A percentile compares a stretch with the other conserved stretches of the same genome.
These are phyloP conservation scores for Hassar affinis DNA, from an alignment of 2,113 vertebrate genomes.

Conservation along the genomic window DNA sequence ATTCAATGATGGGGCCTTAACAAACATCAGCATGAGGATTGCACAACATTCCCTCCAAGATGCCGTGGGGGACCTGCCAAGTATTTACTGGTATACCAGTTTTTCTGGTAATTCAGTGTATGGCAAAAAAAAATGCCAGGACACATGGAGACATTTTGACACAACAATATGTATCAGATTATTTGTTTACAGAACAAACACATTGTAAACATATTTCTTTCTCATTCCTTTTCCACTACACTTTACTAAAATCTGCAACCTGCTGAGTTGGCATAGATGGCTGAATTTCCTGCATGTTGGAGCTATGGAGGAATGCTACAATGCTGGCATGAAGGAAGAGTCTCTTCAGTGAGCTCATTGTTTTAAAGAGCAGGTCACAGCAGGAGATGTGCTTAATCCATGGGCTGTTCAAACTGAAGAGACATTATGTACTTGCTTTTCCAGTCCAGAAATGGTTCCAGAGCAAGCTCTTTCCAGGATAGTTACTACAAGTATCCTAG, in stretches of 20 bases:
- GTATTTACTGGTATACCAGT: too few relatives aligned
- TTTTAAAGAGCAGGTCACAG: conserved; percentile 70
- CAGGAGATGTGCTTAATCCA: conserved; percentile 64
- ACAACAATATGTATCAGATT: too few relatives aligned
- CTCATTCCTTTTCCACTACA: neutral
- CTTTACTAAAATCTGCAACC: neutral
- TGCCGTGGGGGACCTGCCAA: too few relatives aligned
- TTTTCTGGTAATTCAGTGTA: too few relatives aligned
- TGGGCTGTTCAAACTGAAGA: conserved; percentile 21
- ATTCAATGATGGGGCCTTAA: too few relatives aligned
- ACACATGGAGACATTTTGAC: neutral
- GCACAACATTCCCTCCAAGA: too few relatives aligned
- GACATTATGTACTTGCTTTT: conserved; percentile 35
- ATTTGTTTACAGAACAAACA: neutral
- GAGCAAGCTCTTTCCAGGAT: neutral
- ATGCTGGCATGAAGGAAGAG: conserved; percentile 63
- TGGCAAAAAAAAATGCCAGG: neutral
- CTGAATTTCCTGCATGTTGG: neutral
- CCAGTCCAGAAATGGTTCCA: conserved; percentile 15
- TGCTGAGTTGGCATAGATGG: neutral
- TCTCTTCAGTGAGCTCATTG: conserved; percentile 65
- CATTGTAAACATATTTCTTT: neutral
- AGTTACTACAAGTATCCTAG: neutral
- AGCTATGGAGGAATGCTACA: conserved; percentile 54
- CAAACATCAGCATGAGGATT: too few relatives aligned